phyloP scores from a whole-genome alignment of 2,113 vertebrate species.

The Vanacampus margaritifer region DNA sequence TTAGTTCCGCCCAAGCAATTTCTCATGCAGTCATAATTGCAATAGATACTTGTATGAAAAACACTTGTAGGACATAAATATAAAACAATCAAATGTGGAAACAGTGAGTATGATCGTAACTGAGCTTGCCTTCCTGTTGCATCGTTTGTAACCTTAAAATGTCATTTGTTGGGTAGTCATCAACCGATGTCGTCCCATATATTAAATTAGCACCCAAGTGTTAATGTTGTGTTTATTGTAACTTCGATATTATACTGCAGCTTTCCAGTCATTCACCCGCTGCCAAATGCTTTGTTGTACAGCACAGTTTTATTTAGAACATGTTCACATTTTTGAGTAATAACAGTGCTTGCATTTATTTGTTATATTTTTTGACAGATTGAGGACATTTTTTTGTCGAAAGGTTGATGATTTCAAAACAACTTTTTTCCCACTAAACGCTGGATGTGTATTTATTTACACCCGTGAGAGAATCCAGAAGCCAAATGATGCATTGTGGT shows the following conservation, averaged over 20 bases:
- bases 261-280: neutral
- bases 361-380: constrained; percentile 3
- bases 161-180: neutral
- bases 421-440: neutral
- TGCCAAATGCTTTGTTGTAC: neutral
- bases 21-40: too few species aligned
- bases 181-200: too few species aligned
- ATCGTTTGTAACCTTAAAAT: neutral
- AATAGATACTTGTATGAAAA: neutral
- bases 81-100: too few species aligned
- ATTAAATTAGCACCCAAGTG: neutral
- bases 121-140: neutral
- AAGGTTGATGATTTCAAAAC: neutral
- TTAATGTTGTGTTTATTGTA: neutral
- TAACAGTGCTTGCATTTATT: neutral
- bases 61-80: neutral
- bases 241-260: too few species aligned
- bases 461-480: neutral
- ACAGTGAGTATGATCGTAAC: too few species aligned
- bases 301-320: neutral
- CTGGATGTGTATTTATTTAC: neutral
- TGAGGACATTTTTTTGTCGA: neutral
- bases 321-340: neutral
- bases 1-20: too few species aligned
- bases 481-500: neutral